Conservation (phyloP, 2,888 invertebrate species). For the Pycnomerus fuliginosus region DNA sequence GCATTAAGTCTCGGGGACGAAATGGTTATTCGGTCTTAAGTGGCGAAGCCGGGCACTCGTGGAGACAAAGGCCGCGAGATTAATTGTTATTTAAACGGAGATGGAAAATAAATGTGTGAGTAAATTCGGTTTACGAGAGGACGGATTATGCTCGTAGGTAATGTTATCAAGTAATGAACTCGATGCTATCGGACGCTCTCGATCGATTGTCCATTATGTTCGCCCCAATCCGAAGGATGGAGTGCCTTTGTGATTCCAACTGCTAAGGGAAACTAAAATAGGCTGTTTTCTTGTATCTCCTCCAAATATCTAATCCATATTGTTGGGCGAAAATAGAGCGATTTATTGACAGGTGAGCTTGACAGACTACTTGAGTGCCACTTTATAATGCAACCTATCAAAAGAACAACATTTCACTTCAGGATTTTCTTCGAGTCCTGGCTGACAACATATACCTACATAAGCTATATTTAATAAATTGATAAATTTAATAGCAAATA, state of each 20-base stretch:
- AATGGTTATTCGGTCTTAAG: constrained; percentile 40
- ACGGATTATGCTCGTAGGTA: constrained; percentile 24
- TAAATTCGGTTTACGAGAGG: constrained; percentile 15
- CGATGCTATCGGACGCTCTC: constrained; percentile 48
- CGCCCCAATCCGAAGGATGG: constrained; percentile 46
- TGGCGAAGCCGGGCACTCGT: constrained; percentile 27
- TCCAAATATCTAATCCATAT: constrained; percentile 41
- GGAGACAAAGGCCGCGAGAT: constrained; percentile 26
- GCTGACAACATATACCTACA: too few relatives aligned
- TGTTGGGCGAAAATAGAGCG: too few relatives aligned
- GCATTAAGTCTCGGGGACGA: constrained; percentile 42
- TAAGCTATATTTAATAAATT: too few relatives aligned
- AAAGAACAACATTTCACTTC: too few relatives aligned
- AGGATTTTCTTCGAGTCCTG: too few relatives aligned
- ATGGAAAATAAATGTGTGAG: constrained; percentile 11
- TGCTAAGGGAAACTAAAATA: constrained; percentile 48
- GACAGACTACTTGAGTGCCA: too few relatives aligned
- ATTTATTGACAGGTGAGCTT: too few relatives aligned
- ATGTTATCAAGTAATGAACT: constrained; percentile 51
- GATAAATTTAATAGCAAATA: too few relatives aligned
- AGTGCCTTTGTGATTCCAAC: constrained; percentile 44
- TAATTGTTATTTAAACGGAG: constrained; percentile 22
- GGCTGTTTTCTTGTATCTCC: constrained; percentile 45
- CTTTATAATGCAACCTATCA: too few relatives aligned
- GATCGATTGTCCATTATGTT: constrained; percentile 51